Evolutionary conservation across 2,113 vertebrate genomes (phyloP), one percentile per base, ranked within the genome.

Genomic region (Meles meles): DNA sequence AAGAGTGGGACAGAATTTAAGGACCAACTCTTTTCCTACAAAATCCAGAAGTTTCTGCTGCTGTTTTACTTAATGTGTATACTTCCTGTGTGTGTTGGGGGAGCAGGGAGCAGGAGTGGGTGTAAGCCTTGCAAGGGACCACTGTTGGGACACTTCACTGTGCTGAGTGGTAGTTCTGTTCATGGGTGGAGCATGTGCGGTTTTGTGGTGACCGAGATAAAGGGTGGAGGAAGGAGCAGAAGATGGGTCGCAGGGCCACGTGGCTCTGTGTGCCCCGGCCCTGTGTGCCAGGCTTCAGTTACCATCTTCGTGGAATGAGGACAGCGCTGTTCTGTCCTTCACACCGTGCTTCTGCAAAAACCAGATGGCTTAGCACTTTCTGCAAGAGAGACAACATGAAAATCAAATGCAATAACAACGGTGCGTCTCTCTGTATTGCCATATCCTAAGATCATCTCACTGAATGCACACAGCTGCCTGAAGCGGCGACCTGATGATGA

Each of bases 141-240:
- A 4, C 31, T 2, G 0, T 15, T 9, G 14, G 29, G 44, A 55
- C n/a, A 21, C 44, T 49, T 7, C 8, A 3, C 14, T 17, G 3
- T 42, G n/a, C 49, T 3, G 18, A 18, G 25, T 47, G 55, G 21
- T 39, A 2, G 39, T 37, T 29, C 47, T 95, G 23, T 27, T 74
- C 3, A 2, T 31, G 44, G 42, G 25, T 34, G 1, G 25, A 44
- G 44, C 3, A 23, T 47, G 21, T 65, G 69, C 13, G 13, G 27
- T 80, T 93, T 29, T 71, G n/a, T 74, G 47, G 29, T 79, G 39
- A 34, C 55, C 21, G 61, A 79, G 69, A 59, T 23, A 47, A 42
- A 81, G 27, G 37, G 14, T 29, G 39, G 83, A 63, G 61, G 13
- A 57, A 47, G 37, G 49, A 44, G 4, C 23, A 9, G 57, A 69